phyloP scores from a whole-genome alignment of 1,140 invertebrate species.

The Trichonephila clavipes region DNA sequence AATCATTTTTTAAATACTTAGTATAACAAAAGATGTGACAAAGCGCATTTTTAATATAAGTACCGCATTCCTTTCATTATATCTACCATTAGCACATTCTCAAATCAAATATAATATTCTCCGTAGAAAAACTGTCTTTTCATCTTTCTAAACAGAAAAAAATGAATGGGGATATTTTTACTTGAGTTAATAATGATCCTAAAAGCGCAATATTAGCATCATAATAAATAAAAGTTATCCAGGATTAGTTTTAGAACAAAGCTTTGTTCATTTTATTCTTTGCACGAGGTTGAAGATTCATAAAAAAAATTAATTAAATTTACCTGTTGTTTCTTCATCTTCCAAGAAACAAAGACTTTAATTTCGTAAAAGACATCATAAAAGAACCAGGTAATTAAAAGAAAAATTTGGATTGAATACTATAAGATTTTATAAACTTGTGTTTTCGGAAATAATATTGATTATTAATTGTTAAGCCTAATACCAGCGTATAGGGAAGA shows the following conservation, averaged over 20 bases:
- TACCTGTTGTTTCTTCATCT: slow-evolving; percentile 43
- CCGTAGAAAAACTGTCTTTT: not conserved
- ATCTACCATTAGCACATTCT: not conserved
- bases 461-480: not conserved
- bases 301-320: slow-evolving; percentile 63
- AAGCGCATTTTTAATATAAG: not conserved
- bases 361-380: not conserved
- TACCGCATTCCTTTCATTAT: not conserved
- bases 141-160: not conserved
- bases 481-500: not conserved
- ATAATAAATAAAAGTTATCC: slow-evolving; percentile 37
- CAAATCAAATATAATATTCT: not conserved
- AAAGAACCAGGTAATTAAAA: slow-evolving; percentile 59
- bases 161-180: not conserved
- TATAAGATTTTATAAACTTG: not conserved
- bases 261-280: not conserved
- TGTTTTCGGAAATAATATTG: slow-evolving; percentile 1
- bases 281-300: not conserved
- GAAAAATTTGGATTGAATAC: not conserved
- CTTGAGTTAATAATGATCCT: not conserved
- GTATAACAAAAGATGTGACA: not conserved
- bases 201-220: not conserved
- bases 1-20: not conserved
- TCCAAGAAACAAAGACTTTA: slow-evolving; percentile 28
- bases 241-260: not conserved